Base-by-base conservation (phyloP, 2,113 vertebrate genomes). In the Octodon degus region DNA sequence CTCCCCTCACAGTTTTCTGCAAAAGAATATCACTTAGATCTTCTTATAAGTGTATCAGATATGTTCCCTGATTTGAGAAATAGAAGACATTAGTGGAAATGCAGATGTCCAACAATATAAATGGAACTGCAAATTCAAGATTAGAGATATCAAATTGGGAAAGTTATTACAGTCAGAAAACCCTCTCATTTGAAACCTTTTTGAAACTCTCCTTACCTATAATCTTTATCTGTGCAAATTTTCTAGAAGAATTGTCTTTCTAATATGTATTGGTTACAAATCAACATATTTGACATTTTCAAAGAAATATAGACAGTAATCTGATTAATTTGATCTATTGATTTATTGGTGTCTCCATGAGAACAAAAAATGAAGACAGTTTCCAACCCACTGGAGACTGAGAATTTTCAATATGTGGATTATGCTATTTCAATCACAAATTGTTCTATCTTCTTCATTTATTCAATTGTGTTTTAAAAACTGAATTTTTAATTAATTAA, bases 21-120 rank as follows among this genome's bases (percentile, higher is more conserved):
- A 95, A 96, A 94, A 93, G 6, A 96, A 85, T 94, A 92, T 65
- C 14, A 92, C 5, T 65, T 7, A 10, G 3, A 65, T n/a, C 2
- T 89, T 76, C 34, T 83, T 37, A 89, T 47, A 82, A 60, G 19
- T 65, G 4, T 86, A n/a, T 94, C n/a, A 70, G 22, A 37, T 37
- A 70, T 92, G 90, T 58, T 55, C 55, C 74, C 1, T n/a, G 40
- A n/a, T 34, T 19, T 65, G 40, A 90, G 47, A 94, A 89, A 77
- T 14, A 63, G 4, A 74, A 1, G 27, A 6, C 16, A 2, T 74
- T 7, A 3, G 20, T 63, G 25, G 37, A 91, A 86, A 76, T 14
- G 30, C 30, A 67, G 58, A 17, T 77, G 12, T 72, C 10, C 37
- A 22, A 72, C 67, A 86, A 50, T 19, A 27, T 24, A 79, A 50